Conservation (phyloP, 2,113 vertebrate species). For the Rynchops niger region DNA sequence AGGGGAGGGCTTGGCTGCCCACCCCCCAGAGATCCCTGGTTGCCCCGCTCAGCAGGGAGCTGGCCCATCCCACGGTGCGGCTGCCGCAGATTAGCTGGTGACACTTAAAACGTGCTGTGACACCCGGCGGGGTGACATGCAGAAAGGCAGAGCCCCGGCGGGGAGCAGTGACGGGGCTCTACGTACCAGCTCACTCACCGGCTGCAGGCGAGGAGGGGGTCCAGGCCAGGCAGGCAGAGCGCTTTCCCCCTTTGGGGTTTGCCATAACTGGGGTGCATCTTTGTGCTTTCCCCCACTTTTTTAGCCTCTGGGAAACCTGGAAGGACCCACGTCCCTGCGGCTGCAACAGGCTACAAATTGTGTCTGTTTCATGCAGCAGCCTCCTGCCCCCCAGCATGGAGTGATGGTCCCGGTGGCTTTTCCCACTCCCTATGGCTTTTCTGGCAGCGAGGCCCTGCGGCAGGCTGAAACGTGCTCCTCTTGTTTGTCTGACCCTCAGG, state of each 20-base stretch:
- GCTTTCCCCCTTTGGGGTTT: not conserved
- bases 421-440: not conserved
- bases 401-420: not conserved
- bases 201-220: not conserved
- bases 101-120: conserved; percentile 23
- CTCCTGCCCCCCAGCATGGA: not conserved
- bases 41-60: not conserved
- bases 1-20: not conserved
- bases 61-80: not conserved
- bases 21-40: not conserved
- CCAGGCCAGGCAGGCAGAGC: fast-evolving
- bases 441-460: fast-evolving
- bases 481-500: conserved; percentile 73
- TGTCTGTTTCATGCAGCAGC: not conserved
- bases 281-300: fast-evolving
- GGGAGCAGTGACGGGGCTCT: not conserved
- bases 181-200: not conserved
- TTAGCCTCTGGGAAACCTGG: not conserved
- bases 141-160: not conserved
- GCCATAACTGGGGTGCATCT: fast-evolving
- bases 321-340: not conserved
- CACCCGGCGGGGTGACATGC: not conserved
- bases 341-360: not conserved
- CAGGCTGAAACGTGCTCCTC: not conserved
- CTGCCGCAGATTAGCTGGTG: conserved; percentile 24